These are phyloP conservation scores for Poecile atricapillus DNA, from an alignment of 2,113 vertebrate species.

Conservation along the genomic window DNA sequence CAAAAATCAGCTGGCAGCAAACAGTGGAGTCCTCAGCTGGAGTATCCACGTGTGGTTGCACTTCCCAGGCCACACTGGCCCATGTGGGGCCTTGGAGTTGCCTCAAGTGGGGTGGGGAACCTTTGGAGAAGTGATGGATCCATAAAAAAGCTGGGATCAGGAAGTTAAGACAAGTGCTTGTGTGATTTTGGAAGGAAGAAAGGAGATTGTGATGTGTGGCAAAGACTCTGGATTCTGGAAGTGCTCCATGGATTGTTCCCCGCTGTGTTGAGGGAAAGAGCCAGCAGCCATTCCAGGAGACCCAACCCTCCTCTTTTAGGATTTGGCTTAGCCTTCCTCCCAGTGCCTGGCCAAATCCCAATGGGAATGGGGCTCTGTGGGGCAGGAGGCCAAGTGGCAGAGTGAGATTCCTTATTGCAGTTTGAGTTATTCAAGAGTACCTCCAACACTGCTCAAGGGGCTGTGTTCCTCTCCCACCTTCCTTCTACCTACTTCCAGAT, in stretches of 20 bases:
- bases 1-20: neutral
- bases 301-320: neutral
- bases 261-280: neutral
- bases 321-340: neutral
- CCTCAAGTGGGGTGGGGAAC: neutral
- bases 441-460: fast-evolving
- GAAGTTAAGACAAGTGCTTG: neutral
- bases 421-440: neutral
- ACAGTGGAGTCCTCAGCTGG: neutral
- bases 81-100: neutral
- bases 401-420: neutral
- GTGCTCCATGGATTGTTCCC: neutral
- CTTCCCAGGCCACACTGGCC: neutral
- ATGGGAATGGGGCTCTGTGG: neutral
- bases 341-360: neutral
- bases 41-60: neutral
- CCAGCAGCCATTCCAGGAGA: neutral
- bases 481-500: neutral
- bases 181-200: neutral
- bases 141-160: fast-evolving
- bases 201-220: neutral
- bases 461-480: neutral
- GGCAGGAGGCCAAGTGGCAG: neutral
- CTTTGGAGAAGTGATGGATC: neutral
- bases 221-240: neutral